Percentiles rank a stretch among this genome's conserved stretches.
phyloP scores from a whole-genome alignment of 2,113 vertebrate genomes.

The Coracopsis vasa region DNA sequence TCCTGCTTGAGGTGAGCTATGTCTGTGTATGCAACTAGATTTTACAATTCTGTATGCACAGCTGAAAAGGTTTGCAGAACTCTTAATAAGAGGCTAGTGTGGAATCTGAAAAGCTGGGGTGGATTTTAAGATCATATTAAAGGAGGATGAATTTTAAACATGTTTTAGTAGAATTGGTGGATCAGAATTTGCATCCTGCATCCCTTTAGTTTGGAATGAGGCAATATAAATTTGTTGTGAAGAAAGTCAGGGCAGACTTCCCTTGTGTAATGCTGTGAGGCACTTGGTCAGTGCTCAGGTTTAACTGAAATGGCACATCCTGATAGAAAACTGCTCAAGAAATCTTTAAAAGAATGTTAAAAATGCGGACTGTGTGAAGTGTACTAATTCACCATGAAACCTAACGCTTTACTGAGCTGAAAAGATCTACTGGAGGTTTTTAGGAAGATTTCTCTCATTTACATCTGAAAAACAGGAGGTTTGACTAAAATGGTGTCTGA shows the following conservation, averaged over 20 bases:
- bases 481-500: not conserved
- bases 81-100: rapidly evolving
- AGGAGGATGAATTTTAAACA: not conserved
- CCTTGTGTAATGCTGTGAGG: rapidly evolving
- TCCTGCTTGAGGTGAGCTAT: not conserved
- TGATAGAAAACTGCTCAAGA: rapidly evolving
- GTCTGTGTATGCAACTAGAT: not conserved
- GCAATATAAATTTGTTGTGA: not conserved
- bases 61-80: not conserved
- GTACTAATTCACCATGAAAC: not conserved
- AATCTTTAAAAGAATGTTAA: rapidly evolving
- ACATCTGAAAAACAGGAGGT: not conserved
- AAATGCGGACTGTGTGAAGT: not conserved
- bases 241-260: not conserved
- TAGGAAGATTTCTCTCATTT: not conserved
- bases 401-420: not conserved
- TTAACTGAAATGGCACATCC: not conserved
- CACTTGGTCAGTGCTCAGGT: not conserved
- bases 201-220: not conserved
- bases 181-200: rapidly evolving
- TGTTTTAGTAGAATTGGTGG: not conserved
- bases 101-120: not conserved
- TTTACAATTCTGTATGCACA: rapidly evolving
- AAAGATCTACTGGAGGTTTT: not conserved
- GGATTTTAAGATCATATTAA: rapidly evolving